These are phyloP conservation scores for Mechanitis messenoides DNA, from an alignment of 2,888 invertebrate species.

Conservation along the genomic window DNA sequence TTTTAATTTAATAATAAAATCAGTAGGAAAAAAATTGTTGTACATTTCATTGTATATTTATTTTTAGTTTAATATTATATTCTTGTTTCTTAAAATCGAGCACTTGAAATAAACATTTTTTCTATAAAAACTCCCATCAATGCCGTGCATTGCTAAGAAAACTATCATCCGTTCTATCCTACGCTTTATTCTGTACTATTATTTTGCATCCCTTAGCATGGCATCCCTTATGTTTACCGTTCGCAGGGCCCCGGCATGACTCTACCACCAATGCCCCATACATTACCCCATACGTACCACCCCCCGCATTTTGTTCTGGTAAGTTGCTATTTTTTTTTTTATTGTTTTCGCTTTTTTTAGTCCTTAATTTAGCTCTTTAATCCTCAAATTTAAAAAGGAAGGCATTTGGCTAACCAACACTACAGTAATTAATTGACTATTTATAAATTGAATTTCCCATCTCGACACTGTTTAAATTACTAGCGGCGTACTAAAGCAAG, in stretches of 20 bases:
- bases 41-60: too few relatives aligned
- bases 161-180: not conserved
- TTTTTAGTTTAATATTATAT: too few relatives aligned
- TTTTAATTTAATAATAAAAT: not conserved
- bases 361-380: not conserved
- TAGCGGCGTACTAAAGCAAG: too few relatives aligned
- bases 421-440: too few relatives aligned
- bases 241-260: conserved; percentile 75
- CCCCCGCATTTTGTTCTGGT: conserved; percentile 76
- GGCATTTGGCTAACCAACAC: too few relatives aligned
- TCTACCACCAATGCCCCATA: conserved; percentile 72
- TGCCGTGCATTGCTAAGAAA: not conserved
- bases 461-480: not conserved
- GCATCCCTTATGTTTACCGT: conserved; percentile 63
- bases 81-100: too few relatives aligned
- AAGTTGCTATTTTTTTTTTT: conserved; percentile 50
- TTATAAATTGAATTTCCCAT: not conserved
- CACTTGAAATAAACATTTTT: too few relatives aligned
- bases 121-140: too few relatives aligned
- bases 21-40: too few relatives aligned
- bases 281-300: conserved; percentile 74
- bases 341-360: conserved; percentile 29
- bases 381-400: too few relatives aligned
- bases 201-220: conserved; percentile 63
- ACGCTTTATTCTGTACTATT: conserved; percentile 28